phyloP scores from a whole-genome alignment of 2,797 vertebrate species.

The Coendou prehensilis region DNA sequence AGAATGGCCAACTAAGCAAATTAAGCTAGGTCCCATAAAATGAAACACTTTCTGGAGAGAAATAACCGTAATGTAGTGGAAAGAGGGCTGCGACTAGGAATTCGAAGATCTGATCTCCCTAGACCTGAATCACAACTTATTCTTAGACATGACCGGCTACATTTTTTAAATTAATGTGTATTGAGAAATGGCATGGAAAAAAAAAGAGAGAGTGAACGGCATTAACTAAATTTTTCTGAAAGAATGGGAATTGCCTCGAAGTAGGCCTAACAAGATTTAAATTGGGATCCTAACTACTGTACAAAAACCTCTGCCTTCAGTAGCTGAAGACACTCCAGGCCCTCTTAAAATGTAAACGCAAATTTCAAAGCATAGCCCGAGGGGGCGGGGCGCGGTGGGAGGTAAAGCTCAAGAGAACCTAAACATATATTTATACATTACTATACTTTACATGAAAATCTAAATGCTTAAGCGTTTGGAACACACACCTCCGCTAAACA shows the following conservation, averaged over 20 bases:
- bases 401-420: not conserved
- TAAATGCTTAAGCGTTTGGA: not conserved
- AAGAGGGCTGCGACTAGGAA: not conserved
- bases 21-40: constrained; percentile 30
- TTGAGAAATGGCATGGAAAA: not conserved
- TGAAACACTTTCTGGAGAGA: constrained; percentile 27
- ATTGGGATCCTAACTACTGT: not conserved
- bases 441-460: not conserved
- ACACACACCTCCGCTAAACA: not conserved
- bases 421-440: not conserved
- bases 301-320: constrained; percentile 14
- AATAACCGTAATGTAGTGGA: not conserved
- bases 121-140: not conserved
- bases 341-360: not conserved
- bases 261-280: not conserved
- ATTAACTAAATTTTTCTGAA: not conserved
- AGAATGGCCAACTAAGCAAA: constrained; percentile 41
- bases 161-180: constrained; percentile 21
- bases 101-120: not conserved
- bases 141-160: not conserved
- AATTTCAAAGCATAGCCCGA: constrained; percentile 41
- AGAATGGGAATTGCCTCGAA: not conserved
- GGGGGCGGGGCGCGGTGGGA: not conserved
- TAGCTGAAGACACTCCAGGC: not conserved
- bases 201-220: not conserved